Evolutionary conservation across 2,888 invertebrate genomes (phyloP).

Genomic region (Frankliniella intonsa): DNA sequence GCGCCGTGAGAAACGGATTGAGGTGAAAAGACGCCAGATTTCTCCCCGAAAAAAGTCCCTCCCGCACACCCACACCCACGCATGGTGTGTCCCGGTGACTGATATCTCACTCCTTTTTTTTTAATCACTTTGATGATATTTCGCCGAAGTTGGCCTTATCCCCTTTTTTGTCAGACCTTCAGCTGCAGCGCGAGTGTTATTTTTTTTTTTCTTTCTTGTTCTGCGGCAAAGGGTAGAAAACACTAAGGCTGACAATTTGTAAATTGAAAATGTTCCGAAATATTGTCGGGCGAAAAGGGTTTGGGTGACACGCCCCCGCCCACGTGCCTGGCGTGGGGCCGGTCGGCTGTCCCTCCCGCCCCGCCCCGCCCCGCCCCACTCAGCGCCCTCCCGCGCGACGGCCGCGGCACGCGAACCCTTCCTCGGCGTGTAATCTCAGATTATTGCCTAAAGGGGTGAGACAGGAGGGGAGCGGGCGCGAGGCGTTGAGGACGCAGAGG

Average conservation of each 20-base stretch:
- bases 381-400: background rate
- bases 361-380: background rate
- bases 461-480: background rate
- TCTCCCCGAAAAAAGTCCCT: background rate
- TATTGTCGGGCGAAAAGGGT: too few relatives aligned
- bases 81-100: background rate
- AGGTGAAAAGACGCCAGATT: conserved; percentile 4
- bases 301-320: too few relatives aligned
- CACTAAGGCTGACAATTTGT: too few relatives aligned
- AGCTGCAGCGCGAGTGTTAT: too few relatives aligned
- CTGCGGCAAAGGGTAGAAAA: too few relatives aligned
- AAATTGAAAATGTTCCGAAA: too few relatives aligned
- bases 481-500: too few relatives aligned
- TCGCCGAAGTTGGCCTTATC: too few relatives aligned
- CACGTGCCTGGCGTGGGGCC: too few relatives aligned
- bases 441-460: conserved; percentile 1
- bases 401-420: conserved; percentile 3
- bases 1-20: background rate
- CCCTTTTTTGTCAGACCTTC: too few relatives aligned
- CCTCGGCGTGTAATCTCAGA: background rate
- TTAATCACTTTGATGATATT: background rate
- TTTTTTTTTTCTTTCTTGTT: too few relatives aligned
- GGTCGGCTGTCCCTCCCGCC: background rate
- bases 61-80: background rate
- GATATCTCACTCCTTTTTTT: conserved; percentile 19